These are phyloP conservation scores for Zosterops pallidus DNA, from an alignment of 2,113 vertebrate genomes.

Conservation along the genomic window DNA sequence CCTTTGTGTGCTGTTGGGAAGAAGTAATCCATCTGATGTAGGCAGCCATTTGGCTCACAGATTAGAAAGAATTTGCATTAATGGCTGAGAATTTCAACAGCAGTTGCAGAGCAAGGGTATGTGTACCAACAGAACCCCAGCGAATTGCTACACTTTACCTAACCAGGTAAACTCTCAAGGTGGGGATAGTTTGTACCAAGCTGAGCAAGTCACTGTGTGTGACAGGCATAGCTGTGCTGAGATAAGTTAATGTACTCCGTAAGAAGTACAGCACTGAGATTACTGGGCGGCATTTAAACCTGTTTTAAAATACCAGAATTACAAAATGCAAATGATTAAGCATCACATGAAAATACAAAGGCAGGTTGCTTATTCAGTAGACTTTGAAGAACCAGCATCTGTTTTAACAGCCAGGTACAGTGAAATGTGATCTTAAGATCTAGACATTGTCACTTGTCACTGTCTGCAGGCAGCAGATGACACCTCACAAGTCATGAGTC, in stretches of 20 bases:
- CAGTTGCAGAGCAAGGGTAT: slow-evolving; percentile 20
- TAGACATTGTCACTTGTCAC: background rate
- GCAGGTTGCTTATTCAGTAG: background rate
- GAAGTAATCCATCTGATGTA: background rate
- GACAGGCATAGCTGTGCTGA: background rate
- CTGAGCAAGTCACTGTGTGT: background rate
- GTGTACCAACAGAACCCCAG: background rate
- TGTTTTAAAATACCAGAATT: background rate
- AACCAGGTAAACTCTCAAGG: background rate
- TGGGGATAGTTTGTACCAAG: background rate
- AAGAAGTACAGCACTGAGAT: background rate
- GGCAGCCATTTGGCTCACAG: slow-evolving; percentile 55
- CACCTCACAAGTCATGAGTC: background rate
- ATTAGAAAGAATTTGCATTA: slow-evolving; percentile 57
- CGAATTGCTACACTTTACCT: background rate
- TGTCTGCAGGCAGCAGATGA: background rate
- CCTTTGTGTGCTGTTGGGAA: slow-evolving; percentile 6
- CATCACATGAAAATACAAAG: background rate
- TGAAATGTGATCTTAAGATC: background rate
- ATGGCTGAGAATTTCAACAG: slow-evolving; percentile 45
- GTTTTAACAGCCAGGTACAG: background rate
- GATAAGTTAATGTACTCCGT: background rate
- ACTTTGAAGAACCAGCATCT: slow-evolving; percentile 15
- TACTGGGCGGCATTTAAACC: background rate
- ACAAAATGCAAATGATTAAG: slow-evolving; percentile 11